Conservation (phyloP, 2,888 invertebrate genomes). For the Lithodes maja region DNA sequence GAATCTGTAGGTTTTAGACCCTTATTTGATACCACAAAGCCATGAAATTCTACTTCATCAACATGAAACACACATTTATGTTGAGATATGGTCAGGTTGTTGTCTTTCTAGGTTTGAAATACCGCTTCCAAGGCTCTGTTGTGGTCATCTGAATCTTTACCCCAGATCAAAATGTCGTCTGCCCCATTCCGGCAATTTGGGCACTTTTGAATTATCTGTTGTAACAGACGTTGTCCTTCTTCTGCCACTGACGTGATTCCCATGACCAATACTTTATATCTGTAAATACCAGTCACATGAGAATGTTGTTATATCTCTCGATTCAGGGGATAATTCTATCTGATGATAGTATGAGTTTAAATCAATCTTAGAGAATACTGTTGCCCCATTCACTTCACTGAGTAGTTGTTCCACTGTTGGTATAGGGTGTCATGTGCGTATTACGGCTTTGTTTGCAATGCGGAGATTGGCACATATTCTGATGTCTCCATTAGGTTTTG, state of each 20-base stretch:
- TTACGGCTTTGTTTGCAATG: slow-evolving; percentile 70
- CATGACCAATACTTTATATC: too few relatives aligned
- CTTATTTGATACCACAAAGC: slow-evolving; percentile 18
- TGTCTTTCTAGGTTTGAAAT: slow-evolving; percentile 20
- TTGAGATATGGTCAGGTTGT: slow-evolving; percentile 34
- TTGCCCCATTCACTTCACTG: slow-evolving; percentile 69
- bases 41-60: slow-evolving; percentile 32
- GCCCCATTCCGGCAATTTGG: background rate
- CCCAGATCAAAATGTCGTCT: slow-evolving; percentile 29
- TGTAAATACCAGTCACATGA: slow-evolving; percentile 48
- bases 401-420: slow-evolving; percentile 71
- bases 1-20: slow-evolving; percentile 26
- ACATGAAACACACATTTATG: slow-evolving; percentile 30
- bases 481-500: slow-evolving; percentile 69
- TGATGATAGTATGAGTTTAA: slow-evolving; percentile 70
- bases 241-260: too few relatives aligned
- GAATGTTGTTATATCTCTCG: slow-evolving; percentile 70
- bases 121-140: slow-evolving; percentile 12
- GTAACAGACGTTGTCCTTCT: too few relatives aligned
- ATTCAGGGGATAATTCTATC: slow-evolving; percentile 55
- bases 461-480: slow-evolving; percentile 71
- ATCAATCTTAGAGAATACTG: slow-evolving; percentile 70
- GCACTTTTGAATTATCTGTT: too few relatives aligned
- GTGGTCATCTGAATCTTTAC: slow-evolving; percentile 12
- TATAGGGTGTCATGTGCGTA: slow-evolving; percentile 69